Conservation (phyloP, 2,797 vertebrate species). For the Gouania willdenowi region DNA sequence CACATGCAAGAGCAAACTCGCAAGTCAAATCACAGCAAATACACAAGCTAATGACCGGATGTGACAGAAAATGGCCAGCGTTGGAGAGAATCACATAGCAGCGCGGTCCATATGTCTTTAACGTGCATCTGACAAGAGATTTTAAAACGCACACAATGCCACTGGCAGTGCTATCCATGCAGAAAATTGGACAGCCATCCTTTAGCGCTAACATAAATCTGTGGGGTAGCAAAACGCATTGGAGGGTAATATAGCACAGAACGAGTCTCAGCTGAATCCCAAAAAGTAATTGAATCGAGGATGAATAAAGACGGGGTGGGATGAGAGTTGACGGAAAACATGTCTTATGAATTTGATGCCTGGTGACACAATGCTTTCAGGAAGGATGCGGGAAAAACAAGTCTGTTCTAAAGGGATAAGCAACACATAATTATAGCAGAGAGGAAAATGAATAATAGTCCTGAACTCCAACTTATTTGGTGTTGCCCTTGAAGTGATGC, state of each 20-base stretch:
- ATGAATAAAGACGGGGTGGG: conserved; percentile 47
- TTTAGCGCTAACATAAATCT: conserved; percentile 68
- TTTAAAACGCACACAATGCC: conserved; percentile 57
- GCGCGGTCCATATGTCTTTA: conserved; percentile 42
- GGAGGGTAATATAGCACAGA: conserved; percentile 49
- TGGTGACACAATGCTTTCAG: conserved; percentile 7
- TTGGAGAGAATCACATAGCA: conserved; percentile 34
- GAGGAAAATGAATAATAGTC: conserved; percentile 9
- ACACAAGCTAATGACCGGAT: conserved; percentile 37
- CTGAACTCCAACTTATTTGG: neutral
- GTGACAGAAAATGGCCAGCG: conserved; percentile 45
- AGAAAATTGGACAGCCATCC: conserved; percentile 78
- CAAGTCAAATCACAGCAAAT: conserved; percentile 31
- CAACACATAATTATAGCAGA: conserved; percentile 4
- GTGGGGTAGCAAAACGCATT: conserved; percentile 44
- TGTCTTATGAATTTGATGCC: conserved; percentile 24
- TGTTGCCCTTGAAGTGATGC: neutral
- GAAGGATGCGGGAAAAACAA: neutral
- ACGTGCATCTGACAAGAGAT: conserved; percentile 51
- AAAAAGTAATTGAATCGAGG: conserved; percentile 65
- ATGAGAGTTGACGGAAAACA: conserved; percentile 34
- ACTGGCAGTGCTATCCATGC: conserved; percentile 55
- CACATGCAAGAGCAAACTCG: neutral
- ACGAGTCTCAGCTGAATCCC: conserved; percentile 43
- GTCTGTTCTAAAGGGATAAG: conserved; percentile 2